Base-by-base conservation (phyloP, 1,140 invertebrate species). In the Drosophila gunungcola region DNA sequence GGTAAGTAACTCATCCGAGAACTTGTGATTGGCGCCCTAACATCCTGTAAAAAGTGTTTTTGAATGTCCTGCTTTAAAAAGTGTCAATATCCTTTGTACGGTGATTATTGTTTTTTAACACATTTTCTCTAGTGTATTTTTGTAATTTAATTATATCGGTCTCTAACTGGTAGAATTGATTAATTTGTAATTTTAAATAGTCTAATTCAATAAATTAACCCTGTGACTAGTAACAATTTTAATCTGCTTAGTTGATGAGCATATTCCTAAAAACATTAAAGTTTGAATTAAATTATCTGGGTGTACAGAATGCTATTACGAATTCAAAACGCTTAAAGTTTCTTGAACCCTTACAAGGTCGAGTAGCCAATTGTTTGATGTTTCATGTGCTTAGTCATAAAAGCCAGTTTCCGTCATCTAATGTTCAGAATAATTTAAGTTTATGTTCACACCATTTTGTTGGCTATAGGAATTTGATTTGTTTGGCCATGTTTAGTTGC, bases 401-500 rank as follows among this genome's bases (percentile, higher is more conserved):
- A 75, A 67, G 61, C 73, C 48, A 58, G 73, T 76, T 76, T 73
- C 48, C 48, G 70, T 13, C 41, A 42, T 54, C 45, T 38, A 61
- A 38, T 73, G 72, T n/a, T 60, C 34, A 41, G 49, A 61, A 55
- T 61, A 77, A 62, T 51, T 69, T 64, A 77, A 65, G 52, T 45
- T 58, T 38, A 54, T 39, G 43, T 25, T 56, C 45, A 49, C 60
- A 49, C 48, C 51, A 54, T 43, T 51, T 43, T 56, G 41, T 54
- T 55, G 36, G 67, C 63, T 39, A 69, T 34, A 42, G 41, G 36
- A 36, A 69, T 57, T 41, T 9, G 43, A 29, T 78, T 78, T 70
- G 64, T 75, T 85, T 88, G 83, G 74, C 82, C 79, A 78, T 46
- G 46, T 67, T 89, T 69, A 86, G 83, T 86, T 76, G 79, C 75